These are phyloP conservation scores for Vanessa atalanta DNA, from an alignment of 1,140 invertebrate genomes.

Conservation along the genomic window DNA sequence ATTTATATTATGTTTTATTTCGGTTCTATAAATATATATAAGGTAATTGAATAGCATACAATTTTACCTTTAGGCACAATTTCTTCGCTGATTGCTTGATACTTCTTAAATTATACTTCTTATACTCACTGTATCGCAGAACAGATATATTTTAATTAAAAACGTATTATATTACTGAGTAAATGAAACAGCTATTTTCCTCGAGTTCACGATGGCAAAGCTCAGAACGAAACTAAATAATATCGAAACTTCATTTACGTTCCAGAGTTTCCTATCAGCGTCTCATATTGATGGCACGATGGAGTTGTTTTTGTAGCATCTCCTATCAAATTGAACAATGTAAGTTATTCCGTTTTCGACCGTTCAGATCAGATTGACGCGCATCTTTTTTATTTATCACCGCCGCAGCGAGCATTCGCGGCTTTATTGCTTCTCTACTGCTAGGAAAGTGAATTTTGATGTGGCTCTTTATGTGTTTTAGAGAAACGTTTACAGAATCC, in stretches of 20 bases:
- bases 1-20: too few species aligned
- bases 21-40: too few species aligned
- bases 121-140: too few species aligned
- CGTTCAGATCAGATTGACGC: conserved; percentile 39
- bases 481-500: conserved; percentile 48
- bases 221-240: not conserved
- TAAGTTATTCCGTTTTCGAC: conserved; percentile 21
- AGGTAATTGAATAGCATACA: too few species aligned
- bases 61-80: too few species aligned
- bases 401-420: conserved; percentile 37
- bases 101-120: too few species aligned
- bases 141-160: too few species aligned
- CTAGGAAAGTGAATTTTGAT: conserved; percentile 64
- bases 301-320: conserved; percentile 16
- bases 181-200: too few species aligned
- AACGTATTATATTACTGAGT: too few species aligned
- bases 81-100: too few species aligned
- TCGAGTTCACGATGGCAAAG: too few species aligned
- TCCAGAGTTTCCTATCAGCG: not conserved
- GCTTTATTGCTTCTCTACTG: conserved; percentile 46
- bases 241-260: not conserved
- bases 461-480: conserved; percentile 53
- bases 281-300: not conserved
- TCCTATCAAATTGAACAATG: conserved; percentile 24
- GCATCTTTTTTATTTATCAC: conserved; percentile 48